Percentiles rank a stretch among this genome's conserved stretches.
phyloP scores from a whole-genome alignment of 37 sponge, comb jelly and placozoan species.

The Petrosia ficiformis region DNA sequence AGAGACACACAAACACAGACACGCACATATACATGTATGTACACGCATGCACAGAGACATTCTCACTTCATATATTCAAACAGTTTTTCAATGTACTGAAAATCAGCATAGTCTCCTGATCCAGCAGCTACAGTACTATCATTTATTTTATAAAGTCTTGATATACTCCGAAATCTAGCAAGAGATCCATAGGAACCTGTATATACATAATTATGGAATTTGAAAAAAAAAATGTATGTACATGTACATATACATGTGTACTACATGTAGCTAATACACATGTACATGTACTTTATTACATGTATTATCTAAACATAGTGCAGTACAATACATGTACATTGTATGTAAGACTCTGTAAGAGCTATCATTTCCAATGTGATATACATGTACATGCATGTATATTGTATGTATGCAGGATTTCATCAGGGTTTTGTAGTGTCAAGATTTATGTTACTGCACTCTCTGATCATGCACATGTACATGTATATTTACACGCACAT shows the following conservation, averaged over 20 bases:
- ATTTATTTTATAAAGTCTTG: conserved; percentile 75
- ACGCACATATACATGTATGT: neutral
- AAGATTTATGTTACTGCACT: too few species aligned
- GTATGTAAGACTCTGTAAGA: too few species aligned
- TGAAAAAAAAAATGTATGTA: too few species aligned
- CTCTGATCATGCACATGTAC: too few species aligned
- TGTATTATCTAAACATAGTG: neutral
- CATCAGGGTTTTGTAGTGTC: too few species aligned
- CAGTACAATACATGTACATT: too few species aligned
- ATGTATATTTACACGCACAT: too few species aligned
- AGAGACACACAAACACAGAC: neutral
- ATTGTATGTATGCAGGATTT: too few species aligned
- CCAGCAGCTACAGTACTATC: conserved; percentile 78
- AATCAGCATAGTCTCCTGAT: conserved; percentile 91
- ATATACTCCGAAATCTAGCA: conserved; percentile 79
- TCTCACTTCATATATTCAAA: neutral
- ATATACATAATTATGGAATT: neutral
- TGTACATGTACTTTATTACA: neutral
- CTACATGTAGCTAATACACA: too few species aligned
- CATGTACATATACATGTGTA: too few species aligned
- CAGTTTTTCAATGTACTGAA: conserved; percentile 70
- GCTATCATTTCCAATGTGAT: too few species aligned
- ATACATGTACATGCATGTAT: too few species aligned
- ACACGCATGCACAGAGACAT: neutral
- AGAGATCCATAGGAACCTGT: conserved; percentile 93